Percentiles rank a stretch among this genome's conserved stretches.
phyloP scores from a whole-genome alignment of 2,888 invertebrate species.

The Dolomedes plantarius region DNA sequence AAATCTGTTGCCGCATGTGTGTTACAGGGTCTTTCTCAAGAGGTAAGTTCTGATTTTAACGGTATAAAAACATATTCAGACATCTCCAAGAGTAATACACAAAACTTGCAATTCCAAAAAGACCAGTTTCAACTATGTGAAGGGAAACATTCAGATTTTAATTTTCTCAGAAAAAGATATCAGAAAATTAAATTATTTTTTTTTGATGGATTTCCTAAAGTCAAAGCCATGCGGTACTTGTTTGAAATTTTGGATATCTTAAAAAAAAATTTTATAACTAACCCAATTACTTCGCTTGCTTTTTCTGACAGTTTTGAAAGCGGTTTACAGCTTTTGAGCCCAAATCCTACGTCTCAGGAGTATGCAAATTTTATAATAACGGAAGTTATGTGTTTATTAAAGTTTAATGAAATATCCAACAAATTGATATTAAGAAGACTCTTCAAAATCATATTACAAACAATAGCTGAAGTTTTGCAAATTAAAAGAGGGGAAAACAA shows the following conservation, averaged over 20 bases:
- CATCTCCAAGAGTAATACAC: not conserved
- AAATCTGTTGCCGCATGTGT: conserved; percentile 20
- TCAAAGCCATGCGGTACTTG: conserved; percentile 18
- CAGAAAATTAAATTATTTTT: conserved; percentile 26
- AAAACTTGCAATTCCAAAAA: not conserved
- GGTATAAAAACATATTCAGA: not conserved
- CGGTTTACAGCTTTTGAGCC: conserved; percentile 20
- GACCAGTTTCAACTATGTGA: not conserved
- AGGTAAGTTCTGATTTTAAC: conserved; percentile 6
- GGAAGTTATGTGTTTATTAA: conserved; percentile 38
- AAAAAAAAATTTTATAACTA: conserved; percentile 16
- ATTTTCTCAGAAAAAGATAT: conserved; percentile 9
- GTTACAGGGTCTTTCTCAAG: conserved; percentile 20
- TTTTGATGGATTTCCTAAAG: conserved; percentile 33
- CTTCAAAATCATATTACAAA: conserved; percentile 21
- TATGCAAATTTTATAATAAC: conserved; percentile 37
- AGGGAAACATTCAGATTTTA: conserved; percentile 28
- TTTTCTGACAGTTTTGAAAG: conserved; percentile 30
- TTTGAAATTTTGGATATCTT: conserved; percentile 41
- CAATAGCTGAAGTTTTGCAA: conserved; percentile 13
- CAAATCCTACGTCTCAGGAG: conserved; percentile 41
- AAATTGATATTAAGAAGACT: conserved; percentile 21
- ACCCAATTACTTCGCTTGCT: not conserved
- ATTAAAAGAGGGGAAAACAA: not conserved
- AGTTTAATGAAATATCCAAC: conserved; percentile 35